Evolutionary conservation across 2,797 vertebrate species (phyloP).

Genomic region (Phalanger gymnotis): DNA sequence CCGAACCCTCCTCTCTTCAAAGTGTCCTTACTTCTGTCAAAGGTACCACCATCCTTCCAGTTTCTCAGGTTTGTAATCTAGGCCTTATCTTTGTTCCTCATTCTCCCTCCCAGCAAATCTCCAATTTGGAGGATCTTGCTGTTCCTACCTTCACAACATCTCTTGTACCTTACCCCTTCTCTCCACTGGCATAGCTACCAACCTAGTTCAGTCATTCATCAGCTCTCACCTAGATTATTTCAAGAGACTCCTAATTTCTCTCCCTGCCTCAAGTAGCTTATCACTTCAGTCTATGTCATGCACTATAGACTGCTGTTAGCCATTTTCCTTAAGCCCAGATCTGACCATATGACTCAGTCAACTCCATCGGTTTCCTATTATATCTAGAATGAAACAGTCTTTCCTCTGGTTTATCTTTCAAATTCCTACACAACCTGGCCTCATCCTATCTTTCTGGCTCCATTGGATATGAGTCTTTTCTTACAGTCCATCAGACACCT

Average conservation of each 20-base stretch:
- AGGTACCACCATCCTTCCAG: neutral
- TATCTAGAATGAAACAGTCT: neutral
- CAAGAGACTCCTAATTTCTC: neutral
- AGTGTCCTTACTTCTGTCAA: neutral
- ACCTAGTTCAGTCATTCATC: neutral
- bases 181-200: neutral
- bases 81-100: neutral
- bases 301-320: neutral
- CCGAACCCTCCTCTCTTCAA: neutral
- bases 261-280: neutral
- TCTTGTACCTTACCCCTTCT: neutral
- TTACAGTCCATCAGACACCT: neutral
- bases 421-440: neutral
- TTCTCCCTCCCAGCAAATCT: neutral
- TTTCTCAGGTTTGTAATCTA: neutral
- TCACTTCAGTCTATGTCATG: neutral
- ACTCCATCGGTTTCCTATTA: neutral
- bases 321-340: neutral
- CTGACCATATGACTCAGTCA: neutral
- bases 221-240: neutral
- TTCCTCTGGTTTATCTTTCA: neutral
- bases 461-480: neutral
- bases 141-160: neutral
- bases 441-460: neutral
- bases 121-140: neutral